Conservation (phyloP, 2,113 vertebrate species). For the Numenius arquata region DNA sequence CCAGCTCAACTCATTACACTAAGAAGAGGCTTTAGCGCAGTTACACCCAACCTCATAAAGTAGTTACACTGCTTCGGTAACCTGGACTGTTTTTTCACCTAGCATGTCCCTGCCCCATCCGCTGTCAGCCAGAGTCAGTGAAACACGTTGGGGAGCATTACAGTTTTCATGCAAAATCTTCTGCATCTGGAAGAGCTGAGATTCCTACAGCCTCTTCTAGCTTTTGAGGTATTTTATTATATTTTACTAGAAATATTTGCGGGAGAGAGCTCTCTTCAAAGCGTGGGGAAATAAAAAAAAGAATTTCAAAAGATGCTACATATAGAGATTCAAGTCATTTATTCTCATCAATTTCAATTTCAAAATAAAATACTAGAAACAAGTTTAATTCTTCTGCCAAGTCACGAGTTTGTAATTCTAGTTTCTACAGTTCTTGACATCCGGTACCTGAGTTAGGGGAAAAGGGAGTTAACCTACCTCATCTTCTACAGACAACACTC, state of each 20-base stretch:
- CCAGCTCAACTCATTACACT: not conserved
- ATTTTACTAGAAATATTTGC: not conserved
- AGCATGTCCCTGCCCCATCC: not conserved
- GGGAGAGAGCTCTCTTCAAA: not conserved
- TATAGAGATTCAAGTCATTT: not conserved
- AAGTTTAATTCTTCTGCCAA: not conserved
- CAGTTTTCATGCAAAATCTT: not conserved
- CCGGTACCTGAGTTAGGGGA: not conserved
- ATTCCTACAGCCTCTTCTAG: not conserved
- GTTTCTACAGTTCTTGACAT: not conserved
- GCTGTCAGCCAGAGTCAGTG: not conserved
- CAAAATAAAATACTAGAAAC: not conserved
- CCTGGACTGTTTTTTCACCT: not conserved
- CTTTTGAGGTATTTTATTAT: not conserved
- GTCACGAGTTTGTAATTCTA: not conserved
- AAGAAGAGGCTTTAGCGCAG: not conserved
- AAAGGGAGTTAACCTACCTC: not conserved
- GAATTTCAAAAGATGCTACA: not conserved
- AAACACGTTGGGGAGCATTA: rapidly evolving
- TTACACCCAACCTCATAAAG: not conserved
- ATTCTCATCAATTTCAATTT: not conserved
- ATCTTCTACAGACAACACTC: not conserved
- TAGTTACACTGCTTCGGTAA: not conserved
- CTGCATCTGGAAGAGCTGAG: not conserved
- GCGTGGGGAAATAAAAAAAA: not conserved